phyloP scores from a whole-genome alignment of 2,797 vertebrate genomes.

The Spinus olivaceus region DNA sequence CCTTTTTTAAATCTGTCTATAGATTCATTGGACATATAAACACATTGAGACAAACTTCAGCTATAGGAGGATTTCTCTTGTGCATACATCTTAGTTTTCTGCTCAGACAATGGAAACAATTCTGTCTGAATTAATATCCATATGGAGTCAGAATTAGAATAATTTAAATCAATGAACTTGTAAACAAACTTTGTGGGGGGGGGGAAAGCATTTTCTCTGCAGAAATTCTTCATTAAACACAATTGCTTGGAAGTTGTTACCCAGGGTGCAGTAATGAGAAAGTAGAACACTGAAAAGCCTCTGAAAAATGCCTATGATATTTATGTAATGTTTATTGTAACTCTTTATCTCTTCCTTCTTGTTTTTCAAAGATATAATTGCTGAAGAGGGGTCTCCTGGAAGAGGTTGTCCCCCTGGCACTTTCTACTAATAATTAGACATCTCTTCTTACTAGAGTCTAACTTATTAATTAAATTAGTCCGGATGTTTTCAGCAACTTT shows the following conservation, averaged over 20 bases:
- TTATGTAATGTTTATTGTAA: not conserved
- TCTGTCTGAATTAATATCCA: not conserved
- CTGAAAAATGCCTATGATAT: not conserved
- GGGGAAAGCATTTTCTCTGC: not conserved
- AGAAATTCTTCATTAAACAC: not conserved
- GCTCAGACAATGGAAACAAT: not conserved
- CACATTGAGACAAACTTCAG: not conserved
- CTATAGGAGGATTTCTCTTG: not conserved
- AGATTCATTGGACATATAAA: not conserved
- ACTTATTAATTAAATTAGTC: not conserved
- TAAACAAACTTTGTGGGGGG: not conserved
- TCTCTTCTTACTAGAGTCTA: not conserved
- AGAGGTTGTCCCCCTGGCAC: not conserved
- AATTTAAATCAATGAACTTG: not conserved
- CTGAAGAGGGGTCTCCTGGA: not conserved
- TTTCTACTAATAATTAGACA: not conserved
- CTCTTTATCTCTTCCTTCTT: not conserved
- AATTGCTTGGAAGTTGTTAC: not conserved
- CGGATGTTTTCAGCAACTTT: not conserved
- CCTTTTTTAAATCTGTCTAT: not conserved
- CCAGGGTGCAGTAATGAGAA: not conserved
- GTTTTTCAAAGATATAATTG: not conserved
- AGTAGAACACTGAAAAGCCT: not conserved
- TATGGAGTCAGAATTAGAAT: not conserved
- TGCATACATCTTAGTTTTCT: not conserved